Base-by-base conservation (phyloP, 2,797 vertebrate genomes). In the Propithecus perrieri region DNA sequence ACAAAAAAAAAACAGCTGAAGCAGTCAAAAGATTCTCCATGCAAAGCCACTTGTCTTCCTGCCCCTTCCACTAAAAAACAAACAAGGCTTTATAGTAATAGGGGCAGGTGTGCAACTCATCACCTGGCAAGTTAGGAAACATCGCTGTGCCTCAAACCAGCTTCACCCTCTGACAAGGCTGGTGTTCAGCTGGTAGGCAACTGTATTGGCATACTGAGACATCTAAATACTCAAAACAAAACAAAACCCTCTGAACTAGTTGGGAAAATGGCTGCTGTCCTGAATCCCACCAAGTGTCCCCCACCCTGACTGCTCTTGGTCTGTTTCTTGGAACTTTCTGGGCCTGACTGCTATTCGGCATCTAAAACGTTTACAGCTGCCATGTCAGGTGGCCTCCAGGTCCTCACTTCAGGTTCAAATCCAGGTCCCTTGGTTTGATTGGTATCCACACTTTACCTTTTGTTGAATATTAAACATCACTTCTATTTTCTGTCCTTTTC, bases 11-110 rank as follows among this genome's bases (percentile, higher is more conserved):
- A 85, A 93, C 14, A 28, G 74, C 78, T 71, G 57, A 83, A 79
- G 48, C 85, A 88, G 72, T 96, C 41, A 83, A 85, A 95, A 84
- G 35, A 69, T 30, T 93, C 53, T 55, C 76, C 38, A 2, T 0
- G 8, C 65, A 87, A 26, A 38, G 28, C 26, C 38, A 38, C 74
- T 85, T 55, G 74, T 53, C 81, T 81, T 67, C 83, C 35, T n/a
- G 33, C 8, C 61, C 35, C 65, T 85, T 35, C 43, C 41, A 84
- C 30, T 46, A n/a, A 63, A 89, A 67, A 83, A 3, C 50, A 78
- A 92, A 61, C 69, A 84, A 80, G 94, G 53, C 41, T 91, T 76
- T 43, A 8, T 2, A 38, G 41, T 7, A 61, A 35, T 0, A 41
- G 28, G 7, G 24, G 53, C 41, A 38, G 72, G 63, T 69, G 55